Evolutionary conservation across 1,140 invertebrate species (phyloP).

Genomic region (Vanessa tameamea): DNA sequence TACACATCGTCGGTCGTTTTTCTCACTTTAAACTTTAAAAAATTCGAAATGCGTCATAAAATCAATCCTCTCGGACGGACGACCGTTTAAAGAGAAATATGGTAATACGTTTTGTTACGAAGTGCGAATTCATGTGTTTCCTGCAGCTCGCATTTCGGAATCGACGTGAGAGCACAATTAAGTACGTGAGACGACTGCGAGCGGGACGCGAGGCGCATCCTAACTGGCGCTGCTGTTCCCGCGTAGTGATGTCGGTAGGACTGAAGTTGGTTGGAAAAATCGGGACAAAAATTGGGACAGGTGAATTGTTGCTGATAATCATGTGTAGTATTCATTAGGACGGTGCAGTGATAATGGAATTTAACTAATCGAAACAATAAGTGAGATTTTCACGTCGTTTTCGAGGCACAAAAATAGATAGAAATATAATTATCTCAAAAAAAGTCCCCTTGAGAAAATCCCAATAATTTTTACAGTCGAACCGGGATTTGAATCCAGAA

Average conservation of each 20-base stretch:
- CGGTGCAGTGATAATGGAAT: no score
- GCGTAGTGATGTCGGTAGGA: background rate
- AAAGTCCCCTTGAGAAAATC: no score
- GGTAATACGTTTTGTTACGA: conserved; percentile 16
- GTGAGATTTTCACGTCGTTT: no score
- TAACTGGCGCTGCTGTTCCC: conserved; percentile 15
- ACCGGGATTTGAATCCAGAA: no score
- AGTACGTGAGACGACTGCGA: conserved; percentile 49
- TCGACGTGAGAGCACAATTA: conserved; percentile 43
- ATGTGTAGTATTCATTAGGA: no score
- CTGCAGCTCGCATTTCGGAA: conserved; percentile 24
- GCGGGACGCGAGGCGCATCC: conserved; percentile 24
- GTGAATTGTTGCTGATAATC: background rate
- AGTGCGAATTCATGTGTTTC: conserved; percentile 34
- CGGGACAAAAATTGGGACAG: background rate
- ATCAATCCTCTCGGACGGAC: background rate
- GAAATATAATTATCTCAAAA: no score
- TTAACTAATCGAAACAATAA: no score
- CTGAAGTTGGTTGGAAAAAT: background rate
- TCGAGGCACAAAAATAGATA: no score
- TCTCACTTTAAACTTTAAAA: background rate
- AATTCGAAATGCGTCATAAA: background rate
- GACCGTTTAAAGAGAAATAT: conserved; percentile 17
- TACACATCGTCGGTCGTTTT: background rate
- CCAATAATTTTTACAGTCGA: no score